A percentile compares a stretch with the other conserved stretches of the same genome.
These are phyloP conservation scores for Stenodera caucasica DNA, from an alignment of 2,888 invertebrate species.

Conservation along the genomic window DNA sequence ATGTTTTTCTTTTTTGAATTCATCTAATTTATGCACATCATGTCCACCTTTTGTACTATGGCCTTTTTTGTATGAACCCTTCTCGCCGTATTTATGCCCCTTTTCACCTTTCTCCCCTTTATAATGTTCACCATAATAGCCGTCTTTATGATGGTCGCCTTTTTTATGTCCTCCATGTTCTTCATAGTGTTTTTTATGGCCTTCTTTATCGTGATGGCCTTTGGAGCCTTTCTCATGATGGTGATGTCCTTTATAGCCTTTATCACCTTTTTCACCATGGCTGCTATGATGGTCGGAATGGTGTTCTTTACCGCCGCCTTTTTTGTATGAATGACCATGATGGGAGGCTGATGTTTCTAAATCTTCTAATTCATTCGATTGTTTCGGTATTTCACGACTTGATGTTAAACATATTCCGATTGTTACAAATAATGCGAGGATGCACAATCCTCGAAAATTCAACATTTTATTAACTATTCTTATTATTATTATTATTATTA, in stretches of 20 bases:
- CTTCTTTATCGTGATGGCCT: conserved; percentile 70
- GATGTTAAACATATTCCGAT: conserved; percentile 55
- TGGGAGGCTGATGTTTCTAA: conserved; percentile 60
- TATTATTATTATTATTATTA: too few species aligned
- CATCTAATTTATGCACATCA: conserved; percentile 81
- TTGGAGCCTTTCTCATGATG: conserved; percentile 65
- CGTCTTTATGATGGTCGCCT: conserved; percentile 64
- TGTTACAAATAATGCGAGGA: conserved; percentile 63
- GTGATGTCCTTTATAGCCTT: conserved; percentile 68
- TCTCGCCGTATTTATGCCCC: conserved; percentile 65
- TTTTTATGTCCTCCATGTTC: conserved; percentile 67
- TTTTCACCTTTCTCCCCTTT: conserved; percentile 71
- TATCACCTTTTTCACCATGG: conserved; percentile 65
- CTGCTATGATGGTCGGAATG: conserved; percentile 60
- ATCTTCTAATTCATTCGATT: conserved; percentile 58
- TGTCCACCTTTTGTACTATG: conserved; percentile 86
- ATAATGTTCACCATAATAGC: conserved; percentile 67
- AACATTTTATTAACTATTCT: conserved; percentile 32
- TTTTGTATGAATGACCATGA: conserved; percentile 55
- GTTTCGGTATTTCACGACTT: conserved; percentile 59
- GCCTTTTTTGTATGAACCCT: conserved; percentile 80
- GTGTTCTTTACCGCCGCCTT: conserved; percentile 62
- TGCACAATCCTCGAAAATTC: conserved; percentile 70
- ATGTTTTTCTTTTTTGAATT: conserved; percentile 83
- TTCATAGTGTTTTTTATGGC: conserved; percentile 65